Evolutionary conservation across 2,888 invertebrate species (phyloP).

Genomic region (Protonemura montana): DNA sequence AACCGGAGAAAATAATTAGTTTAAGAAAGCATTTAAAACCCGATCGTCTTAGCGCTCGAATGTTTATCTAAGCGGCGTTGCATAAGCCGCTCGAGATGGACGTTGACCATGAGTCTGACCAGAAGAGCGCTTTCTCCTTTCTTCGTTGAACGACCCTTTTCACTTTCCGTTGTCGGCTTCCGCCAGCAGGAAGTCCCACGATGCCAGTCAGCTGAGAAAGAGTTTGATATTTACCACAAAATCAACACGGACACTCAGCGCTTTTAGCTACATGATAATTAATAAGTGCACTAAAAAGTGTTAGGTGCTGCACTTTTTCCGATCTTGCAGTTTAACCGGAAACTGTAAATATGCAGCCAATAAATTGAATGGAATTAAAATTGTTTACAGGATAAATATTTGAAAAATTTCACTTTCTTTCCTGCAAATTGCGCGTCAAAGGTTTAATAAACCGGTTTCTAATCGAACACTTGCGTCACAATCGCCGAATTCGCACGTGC

Average conservation of each 20-base stretch:
- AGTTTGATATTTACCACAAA: no score
- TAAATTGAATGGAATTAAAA: no score
- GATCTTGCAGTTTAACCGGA: no score
- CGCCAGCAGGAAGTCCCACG: constrained; percentile 9
- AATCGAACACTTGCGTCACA: neutral
- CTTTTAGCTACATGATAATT: no score
- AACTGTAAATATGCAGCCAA: no score
- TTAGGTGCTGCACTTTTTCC: no score
- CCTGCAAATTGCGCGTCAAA: neutral
- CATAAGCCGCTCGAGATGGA: neutral
- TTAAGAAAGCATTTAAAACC: no score
- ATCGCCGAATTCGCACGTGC: neutral
- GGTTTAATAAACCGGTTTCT: neutral
- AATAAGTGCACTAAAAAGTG: no score
- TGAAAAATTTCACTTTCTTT: neutral
- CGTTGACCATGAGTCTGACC: constrained; percentile 28
- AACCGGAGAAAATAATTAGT: no score
- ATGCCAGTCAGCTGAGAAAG: neutral
- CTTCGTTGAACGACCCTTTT: constrained; percentile 40
- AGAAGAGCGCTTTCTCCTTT: constrained; percentile 28
- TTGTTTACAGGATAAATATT: no score
- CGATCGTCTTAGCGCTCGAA: no score
- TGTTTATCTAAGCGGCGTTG: neutral
- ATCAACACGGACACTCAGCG: no score
- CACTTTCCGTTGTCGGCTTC: constrained; percentile 18